Conservation (phyloP, 2,113 vertebrate genomes). For the Jacana jacana region DNA sequence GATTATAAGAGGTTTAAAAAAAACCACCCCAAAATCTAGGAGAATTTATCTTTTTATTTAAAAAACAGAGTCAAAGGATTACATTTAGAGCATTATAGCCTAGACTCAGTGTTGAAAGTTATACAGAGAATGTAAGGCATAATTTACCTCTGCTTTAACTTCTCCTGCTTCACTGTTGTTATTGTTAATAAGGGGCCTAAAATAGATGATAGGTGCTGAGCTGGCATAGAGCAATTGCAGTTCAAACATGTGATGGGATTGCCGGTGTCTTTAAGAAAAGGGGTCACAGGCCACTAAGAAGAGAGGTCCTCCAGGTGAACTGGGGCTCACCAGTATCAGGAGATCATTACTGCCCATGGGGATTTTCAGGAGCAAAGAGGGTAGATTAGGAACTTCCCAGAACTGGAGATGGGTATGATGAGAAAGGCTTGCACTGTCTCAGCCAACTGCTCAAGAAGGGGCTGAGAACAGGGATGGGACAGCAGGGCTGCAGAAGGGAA, state of each 20-base stretch:
- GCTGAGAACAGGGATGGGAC: not conserved
- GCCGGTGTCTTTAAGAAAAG: not conserved
- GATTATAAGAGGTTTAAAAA: not conserved
- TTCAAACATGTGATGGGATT: not conserved
- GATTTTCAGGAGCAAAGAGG: not conserved
- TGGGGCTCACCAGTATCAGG: not conserved
- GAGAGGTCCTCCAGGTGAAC: not conserved
- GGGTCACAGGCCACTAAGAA: not conserved
- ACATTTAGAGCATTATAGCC: not conserved
- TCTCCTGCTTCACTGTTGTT: not conserved
- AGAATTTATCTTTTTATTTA: not conserved
- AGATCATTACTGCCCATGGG: not conserved
- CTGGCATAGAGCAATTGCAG: not conserved
- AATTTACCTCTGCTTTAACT: not conserved
- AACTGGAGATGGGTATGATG: not conserved
- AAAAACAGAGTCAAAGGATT: not conserved
- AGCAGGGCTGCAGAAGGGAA: not conserved
- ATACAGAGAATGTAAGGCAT: not conserved
- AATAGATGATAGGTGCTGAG: accelerated
- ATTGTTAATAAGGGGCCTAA: not conserved
- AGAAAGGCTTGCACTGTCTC: not conserved
- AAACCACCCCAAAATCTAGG: accelerated
- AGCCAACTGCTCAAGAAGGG: not conserved
- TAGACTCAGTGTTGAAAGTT: not conserved
- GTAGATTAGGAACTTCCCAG: not conserved